Conservation (phyloP, 1,140 invertebrate species). For the Tenebrio molitor region DNA sequence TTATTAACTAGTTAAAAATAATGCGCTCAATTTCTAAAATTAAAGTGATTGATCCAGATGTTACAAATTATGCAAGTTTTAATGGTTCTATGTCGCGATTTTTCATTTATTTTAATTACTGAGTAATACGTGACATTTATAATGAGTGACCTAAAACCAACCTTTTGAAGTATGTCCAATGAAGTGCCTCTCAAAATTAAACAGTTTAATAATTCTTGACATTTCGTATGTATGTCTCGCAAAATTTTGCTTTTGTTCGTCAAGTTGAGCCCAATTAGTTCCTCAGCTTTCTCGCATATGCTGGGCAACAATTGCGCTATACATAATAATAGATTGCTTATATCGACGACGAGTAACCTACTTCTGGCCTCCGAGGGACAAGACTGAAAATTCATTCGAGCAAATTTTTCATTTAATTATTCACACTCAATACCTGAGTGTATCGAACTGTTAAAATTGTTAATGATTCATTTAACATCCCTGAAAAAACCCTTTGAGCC, state of each 20-base stretch:
- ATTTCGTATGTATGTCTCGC: conserved; percentile 83
- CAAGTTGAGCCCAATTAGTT: conserved; percentile 72
- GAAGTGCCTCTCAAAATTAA: conserved; percentile 79
- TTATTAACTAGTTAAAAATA: conserved; percentile 7
- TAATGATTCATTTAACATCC: conserved; percentile 85
- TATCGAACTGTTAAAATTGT: conserved; percentile 82
- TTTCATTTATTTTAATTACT: conserved; percentile 22
- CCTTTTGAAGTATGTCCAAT: conserved; percentile 80
- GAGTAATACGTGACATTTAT: background rate
- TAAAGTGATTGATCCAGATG: conserved; percentile 1
- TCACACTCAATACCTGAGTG: conserved; percentile 71
- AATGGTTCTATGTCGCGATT: conserved; percentile 1
- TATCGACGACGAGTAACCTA: conserved; percentile 77
- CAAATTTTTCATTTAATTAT: conserved; percentile 18
- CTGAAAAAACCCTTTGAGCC: conserved; percentile 83
- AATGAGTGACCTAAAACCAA: conserved; percentile 57
- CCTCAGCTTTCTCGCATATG: conserved; percentile 74
- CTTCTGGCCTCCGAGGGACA: conserved; percentile 73
- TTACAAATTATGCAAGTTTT: background rate
- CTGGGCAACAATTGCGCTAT: conserved; percentile 76
- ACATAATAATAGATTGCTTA: conserved; percentile 81
- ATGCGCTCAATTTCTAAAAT: conserved; percentile 3
- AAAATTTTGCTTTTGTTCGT: conserved; percentile 74
- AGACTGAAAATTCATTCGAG: conserved; percentile 67
- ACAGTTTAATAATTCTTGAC: conserved; percentile 79